Evolutionary conservation across 2,888 invertebrate genomes (phyloP).

Genomic region (Clistopyga incitator): DNA sequence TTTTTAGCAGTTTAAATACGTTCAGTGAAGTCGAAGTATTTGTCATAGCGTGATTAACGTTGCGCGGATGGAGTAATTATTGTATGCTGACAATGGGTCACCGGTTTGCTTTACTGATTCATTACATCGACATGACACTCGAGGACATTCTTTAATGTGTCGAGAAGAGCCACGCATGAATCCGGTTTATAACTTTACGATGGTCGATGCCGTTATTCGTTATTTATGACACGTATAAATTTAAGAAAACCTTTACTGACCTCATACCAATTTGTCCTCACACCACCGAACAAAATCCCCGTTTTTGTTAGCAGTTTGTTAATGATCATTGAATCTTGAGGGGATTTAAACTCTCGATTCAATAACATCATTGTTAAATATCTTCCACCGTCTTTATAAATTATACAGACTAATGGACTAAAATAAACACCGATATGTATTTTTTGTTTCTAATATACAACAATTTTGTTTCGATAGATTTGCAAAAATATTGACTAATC

Average conservation of each 20-base stretch:
- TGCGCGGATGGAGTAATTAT: slow-evolving; percentile 1
- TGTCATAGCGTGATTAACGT: neutral
- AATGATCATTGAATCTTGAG: neutral
- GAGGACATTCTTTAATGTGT: neutral
- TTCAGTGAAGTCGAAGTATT: too few species aligned
- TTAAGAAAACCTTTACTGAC: neutral
- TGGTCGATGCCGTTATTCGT: neutral
- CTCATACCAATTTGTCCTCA: neutral
- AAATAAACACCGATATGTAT: too few species aligned
- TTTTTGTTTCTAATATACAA: too few species aligned
- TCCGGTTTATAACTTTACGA: slow-evolving; percentile 1
- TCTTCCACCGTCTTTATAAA: too few species aligned
- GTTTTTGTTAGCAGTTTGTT: neutral
- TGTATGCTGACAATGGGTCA: neutral
- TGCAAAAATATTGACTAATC: too few species aligned
- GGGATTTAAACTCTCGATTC: too few species aligned
- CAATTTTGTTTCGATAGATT: too few species aligned
- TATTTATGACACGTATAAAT: too few species aligned
- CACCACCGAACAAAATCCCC: neutral
- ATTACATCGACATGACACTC: neutral
- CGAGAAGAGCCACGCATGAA: neutral
- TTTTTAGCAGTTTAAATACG: too few species aligned
- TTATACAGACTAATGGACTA: too few species aligned
- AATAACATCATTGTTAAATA: too few species aligned
- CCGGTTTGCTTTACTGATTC: neutral